Percentiles rank a stretch among this genome's conserved stretches.
Conservation (phyloP, 2,797 vertebrate genomes). For the Danio tinwini region DNA sequence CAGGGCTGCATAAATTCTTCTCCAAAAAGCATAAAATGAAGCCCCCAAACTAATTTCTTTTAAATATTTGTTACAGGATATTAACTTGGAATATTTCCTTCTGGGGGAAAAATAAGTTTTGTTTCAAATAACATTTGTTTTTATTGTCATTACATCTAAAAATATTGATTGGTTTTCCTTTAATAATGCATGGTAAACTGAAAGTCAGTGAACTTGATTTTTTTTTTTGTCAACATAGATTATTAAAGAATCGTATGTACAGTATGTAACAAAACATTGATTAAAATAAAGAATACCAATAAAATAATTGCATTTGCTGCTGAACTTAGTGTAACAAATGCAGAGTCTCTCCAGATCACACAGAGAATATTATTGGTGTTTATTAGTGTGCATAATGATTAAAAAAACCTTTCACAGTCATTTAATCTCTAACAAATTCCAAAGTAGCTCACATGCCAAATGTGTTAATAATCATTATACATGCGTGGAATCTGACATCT, state of each 20-base stretch:
- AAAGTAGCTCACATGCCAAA: constrained; percentile 22
- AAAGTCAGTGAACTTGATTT: background rate
- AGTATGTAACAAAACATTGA: background rate
- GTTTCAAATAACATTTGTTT: background rate
- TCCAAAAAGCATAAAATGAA: constrained; percentile 36
- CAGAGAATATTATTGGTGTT: background rate
- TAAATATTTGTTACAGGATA: background rate
- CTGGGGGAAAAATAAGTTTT: background rate
- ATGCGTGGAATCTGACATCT: constrained; percentile 23
- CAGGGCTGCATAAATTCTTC: background rate
- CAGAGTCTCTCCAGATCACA: background rate
- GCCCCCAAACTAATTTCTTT: constrained; percentile 27
- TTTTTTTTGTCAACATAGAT: too few species aligned
- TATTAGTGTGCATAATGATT: constrained; percentile 22
- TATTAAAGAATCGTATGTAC: too few species aligned
- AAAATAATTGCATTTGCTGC: background rate
- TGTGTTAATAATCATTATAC: constrained; percentile 47
- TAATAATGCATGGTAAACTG: constrained; percentile 14
- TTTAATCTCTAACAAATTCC: constrained; percentile 6
- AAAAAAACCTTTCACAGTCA: constrained; percentile 14
- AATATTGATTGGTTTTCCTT: constrained; percentile 27
- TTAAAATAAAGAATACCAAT: constrained; percentile 1
- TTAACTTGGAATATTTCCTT: background rate
- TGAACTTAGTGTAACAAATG: background rate
- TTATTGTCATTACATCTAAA: constrained; percentile 8